Base-by-base conservation (phyloP, 2,113 vertebrate species). In the Lophura nycthemera region DNA sequence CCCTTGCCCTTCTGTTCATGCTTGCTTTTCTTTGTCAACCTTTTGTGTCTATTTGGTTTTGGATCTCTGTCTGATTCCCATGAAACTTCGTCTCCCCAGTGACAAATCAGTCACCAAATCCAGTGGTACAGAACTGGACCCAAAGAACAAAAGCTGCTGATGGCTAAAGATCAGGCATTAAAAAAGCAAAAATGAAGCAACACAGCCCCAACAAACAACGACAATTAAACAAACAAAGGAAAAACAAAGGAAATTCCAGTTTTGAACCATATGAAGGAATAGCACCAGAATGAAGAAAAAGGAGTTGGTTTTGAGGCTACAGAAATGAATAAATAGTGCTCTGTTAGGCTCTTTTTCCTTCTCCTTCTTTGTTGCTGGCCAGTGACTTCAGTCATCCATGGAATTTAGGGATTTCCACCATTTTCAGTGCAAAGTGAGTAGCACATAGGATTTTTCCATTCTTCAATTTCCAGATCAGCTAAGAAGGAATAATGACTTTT, bases 401-500 rank as follows among this genome's bases (percentile, higher is more conserved):
- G 79, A 93, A 81, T 67, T 83, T 11, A 34, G 47, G 72, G 50
- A 38, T 88, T 86, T 83, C 65, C 64, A 92, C 18, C 34, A 52
- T 40, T 65, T 84, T 79, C 54, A 80, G 42, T 22, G 52, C 59
- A 64, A 91, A 63, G 24, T 9, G 11, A 36, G 43, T 36, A 86
- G 57, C 56, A 69, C 29, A 27, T 20, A 43, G 38, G 20, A 52
- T 86, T 64, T 89, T 92, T 92, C 82, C 65, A 21, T 96, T 77
- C 85, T 87, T 72, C 75, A 7, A 20, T 82, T 87, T 83, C 77
- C 54, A 1, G 4, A 73, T 59, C 65, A 70, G 60, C 25, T 66
- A 85, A 88, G 22, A 15, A 61, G 17, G 71, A 85, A 85, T 85
- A 92, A 80, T 1, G 27, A 57, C 77, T 92, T 93, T 94, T 90